Percentiles rank a stretch among this genome's conserved stretches.
phyloP scores from a whole-genome alignment of 2,113 vertebrate genomes.

The Tragelaphus strepsiceros region DNA sequence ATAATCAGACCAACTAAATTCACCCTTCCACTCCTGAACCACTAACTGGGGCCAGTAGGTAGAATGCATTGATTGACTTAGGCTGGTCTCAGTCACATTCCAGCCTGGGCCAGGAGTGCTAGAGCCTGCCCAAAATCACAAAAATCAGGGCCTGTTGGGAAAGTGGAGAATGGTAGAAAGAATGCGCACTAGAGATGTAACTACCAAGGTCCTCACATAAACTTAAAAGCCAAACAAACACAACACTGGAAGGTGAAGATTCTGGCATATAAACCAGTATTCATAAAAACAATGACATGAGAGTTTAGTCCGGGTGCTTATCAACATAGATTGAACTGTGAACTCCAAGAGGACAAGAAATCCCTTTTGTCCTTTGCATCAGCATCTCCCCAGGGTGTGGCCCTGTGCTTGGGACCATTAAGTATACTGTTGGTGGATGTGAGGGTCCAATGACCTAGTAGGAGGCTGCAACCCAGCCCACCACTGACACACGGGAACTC shows the following conservation, averaged over 20 bases:
- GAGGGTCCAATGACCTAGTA: background rate
- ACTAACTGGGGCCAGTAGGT: background rate
- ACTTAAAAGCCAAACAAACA: background rate
- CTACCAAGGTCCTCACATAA: background rate
- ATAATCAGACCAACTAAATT: background rate
- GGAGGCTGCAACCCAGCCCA: background rate
- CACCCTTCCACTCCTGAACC: no score
- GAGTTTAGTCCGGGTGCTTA: background rate
- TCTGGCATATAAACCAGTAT: background rate
- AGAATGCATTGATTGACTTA: background rate
- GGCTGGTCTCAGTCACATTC: background rate
- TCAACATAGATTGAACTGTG: background rate
- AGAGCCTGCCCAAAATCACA: background rate
- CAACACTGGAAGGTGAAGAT: background rate
- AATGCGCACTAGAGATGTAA: fast-evolving
- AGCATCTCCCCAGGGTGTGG: background rate
- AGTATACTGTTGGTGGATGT: no score
- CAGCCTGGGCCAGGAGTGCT: background rate
- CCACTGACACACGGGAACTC: background rate
- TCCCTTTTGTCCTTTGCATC: background rate
- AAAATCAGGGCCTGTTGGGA: background rate
- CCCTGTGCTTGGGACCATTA: no score
- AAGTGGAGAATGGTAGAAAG: background rate
- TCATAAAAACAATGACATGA: background rate
- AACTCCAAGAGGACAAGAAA: background rate